Conservation (phyloP, 2,888 invertebrate genomes). For the Sphaerophoria rueppellii region DNA sequence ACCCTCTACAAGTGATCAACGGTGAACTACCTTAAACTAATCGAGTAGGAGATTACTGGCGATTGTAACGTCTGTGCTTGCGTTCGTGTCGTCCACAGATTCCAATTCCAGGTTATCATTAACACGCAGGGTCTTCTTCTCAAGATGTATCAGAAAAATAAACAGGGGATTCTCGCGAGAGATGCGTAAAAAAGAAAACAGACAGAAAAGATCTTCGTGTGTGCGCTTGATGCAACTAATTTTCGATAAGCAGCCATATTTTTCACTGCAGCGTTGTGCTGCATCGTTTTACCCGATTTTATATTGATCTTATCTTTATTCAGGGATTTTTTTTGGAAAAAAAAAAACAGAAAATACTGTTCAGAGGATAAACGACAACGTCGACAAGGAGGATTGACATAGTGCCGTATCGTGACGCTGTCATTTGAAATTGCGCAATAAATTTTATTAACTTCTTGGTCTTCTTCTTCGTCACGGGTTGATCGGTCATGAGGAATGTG, state of each 20-base stretch:
- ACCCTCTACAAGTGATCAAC: slow-evolving; percentile 62
- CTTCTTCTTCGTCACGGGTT: no score
- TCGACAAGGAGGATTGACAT: slow-evolving; percentile 46
- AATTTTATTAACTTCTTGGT: slow-evolving; percentile 42
- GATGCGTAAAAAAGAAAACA: not conserved
- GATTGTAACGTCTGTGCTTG: no score
- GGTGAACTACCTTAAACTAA: slow-evolving; percentile 23
- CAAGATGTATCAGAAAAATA: not conserved
- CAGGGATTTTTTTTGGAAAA: slow-evolving; percentile 4
- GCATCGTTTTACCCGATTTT: slow-evolving; percentile 34
- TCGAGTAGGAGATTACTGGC: not conserved
- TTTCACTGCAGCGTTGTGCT: slow-evolving; percentile 44
- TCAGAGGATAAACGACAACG: slow-evolving; percentile 9
- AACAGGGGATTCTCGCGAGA: not conserved
- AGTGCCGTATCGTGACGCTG: slow-evolving; percentile 48
- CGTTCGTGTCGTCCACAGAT: no score
- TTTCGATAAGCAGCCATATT: slow-evolving; percentile 67
- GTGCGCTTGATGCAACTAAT: slow-evolving; percentile 63
- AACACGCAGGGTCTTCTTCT: not conserved
- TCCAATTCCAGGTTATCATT: not conserved
- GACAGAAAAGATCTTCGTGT: slow-evolving; percentile 49
- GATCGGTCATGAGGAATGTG: slow-evolving; percentile 1
- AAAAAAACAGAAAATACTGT: slow-evolving; percentile 43
- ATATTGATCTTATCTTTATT: slow-evolving; percentile 65
- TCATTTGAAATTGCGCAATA: slow-evolving; percentile 56